Evolutionary conservation across 2,888 invertebrate species (phyloP).

Genomic region (Dolichopus griseipennis): DNA sequence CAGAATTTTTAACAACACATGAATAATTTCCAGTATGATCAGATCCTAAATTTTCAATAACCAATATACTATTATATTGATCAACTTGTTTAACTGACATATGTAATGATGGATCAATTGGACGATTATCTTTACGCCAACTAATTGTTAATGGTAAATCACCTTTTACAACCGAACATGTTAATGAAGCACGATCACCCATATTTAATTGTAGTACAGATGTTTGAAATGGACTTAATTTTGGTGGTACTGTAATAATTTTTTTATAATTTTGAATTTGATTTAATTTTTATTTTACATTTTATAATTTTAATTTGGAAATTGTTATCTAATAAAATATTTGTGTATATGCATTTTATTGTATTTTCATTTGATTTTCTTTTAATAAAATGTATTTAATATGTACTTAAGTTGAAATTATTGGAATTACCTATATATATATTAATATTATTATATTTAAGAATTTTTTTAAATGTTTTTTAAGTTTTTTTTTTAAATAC

Average conservation of each 20-base stretch:
- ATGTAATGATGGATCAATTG: constrained; percentile 53
- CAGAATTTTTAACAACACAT: constrained; percentile 63
- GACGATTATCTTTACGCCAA: constrained; percentile 67
- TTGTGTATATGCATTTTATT: too few species aligned
- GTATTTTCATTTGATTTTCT: too few species aligned
- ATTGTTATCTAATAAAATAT: too few species aligned
- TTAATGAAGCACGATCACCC: constrained; percentile 63
- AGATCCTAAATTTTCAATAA: constrained; percentile 64
- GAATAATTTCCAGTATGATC: constrained; percentile 72
- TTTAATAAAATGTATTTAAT: too few species aligned
- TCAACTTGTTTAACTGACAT: constrained; percentile 64
- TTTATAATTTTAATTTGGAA: not conserved
- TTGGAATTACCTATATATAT: too few species aligned
- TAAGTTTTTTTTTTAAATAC: too few species aligned
- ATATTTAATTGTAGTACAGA: constrained; percentile 60
- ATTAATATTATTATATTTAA: too few species aligned
- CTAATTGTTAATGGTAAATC: constrained; percentile 65
- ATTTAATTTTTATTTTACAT: constrained; percentile 12
- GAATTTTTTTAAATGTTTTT: too few species aligned
- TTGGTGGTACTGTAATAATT: constrained; percentile 55
- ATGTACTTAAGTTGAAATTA: too few species aligned
- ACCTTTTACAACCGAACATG: constrained; percentile 66
- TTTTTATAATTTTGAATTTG: constrained; percentile 14
- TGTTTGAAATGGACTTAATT: constrained; percentile 63
- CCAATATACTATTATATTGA: constrained; percentile 67